Conservation (phyloP, 2,113 vertebrate species). For the Cricetomys ansorgei region DNA sequence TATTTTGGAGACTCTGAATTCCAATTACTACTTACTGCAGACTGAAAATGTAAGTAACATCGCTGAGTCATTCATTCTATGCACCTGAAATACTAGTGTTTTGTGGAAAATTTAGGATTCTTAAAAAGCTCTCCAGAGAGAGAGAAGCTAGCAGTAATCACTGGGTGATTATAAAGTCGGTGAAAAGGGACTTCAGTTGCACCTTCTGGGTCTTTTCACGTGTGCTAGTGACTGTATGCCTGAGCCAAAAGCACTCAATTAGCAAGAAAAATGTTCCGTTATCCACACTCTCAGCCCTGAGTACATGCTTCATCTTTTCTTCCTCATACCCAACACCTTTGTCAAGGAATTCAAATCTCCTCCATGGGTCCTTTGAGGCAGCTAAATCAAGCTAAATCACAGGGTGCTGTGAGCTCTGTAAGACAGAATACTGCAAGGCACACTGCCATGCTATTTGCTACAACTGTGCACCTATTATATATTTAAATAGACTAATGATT, state of each 20-base stretch:
- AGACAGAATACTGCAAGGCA: not conserved
- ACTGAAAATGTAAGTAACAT: not conserved
- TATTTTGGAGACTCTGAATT: not conserved
- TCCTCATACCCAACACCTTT: not conserved
- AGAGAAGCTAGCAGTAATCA: not conserved
- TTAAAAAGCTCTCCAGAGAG: not conserved
- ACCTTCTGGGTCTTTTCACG: not conserved
- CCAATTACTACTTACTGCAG: constrained; percentile 16
- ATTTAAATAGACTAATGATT: constrained; percentile 35
- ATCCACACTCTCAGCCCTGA: not conserved
- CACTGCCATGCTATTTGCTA: not conserved
- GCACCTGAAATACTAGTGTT: not conserved
- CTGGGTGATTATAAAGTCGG: not conserved
- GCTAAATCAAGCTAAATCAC: not conserved
- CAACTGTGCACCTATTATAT: not conserved
- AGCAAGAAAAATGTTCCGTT: not conserved
- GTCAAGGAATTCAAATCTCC: not conserved
- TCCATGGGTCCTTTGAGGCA: not conserved
- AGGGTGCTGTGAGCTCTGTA: not conserved
- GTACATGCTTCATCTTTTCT: not conserved
- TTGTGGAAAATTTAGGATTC: not conserved
- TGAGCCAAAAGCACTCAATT: not conserved
- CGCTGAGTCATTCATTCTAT: not conserved
- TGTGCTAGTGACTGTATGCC: not conserved
- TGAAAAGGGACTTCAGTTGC: not conserved